Conservation (phyloP, 2,797 vertebrate genomes). For the Spheniscus humboldti region DNA sequence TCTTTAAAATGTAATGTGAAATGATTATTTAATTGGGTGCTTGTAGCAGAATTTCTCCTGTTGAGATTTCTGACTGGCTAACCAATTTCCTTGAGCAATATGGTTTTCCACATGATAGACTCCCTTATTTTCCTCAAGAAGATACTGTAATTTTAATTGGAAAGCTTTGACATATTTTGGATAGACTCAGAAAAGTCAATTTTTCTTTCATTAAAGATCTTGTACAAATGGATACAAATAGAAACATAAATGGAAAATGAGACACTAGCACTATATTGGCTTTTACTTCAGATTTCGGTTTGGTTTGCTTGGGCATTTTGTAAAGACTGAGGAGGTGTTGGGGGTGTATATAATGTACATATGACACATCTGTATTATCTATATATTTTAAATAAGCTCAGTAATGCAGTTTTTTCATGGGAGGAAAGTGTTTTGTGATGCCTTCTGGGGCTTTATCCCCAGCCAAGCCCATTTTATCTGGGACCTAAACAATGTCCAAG, state of each 20-base stretch:
- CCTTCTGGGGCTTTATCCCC: background rate
- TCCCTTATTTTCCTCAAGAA: constrained; percentile 28
- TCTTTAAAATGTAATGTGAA: constrained; percentile 22
- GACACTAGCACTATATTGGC: background rate
- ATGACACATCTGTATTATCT: background rate
- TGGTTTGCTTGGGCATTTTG: background rate
- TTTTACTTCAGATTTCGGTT: background rate
- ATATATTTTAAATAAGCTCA: background rate
- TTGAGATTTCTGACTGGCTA: constrained; percentile 33
- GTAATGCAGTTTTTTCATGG: background rate
- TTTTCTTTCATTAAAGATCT: constrained; percentile 33
- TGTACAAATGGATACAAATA: background rate
- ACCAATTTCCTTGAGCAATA: constrained; percentile 33
- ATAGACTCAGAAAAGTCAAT: constrained; percentile 1
- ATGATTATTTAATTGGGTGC: constrained; percentile 43
- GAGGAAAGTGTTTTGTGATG: background rate
- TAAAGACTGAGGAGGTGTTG: background rate
- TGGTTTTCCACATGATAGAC: constrained; percentile 34
- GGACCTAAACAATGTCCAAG: background rate
- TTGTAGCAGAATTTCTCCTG: background rate
- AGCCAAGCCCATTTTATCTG: background rate
- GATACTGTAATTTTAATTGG: constrained; percentile 51
- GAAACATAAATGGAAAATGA: background rate
- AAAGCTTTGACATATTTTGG: constrained; percentile 15
- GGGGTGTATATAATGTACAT: background rate